Percentiles rank a stretch among this genome's conserved stretches.
Evolutionary conservation across 64 coral and sea anemone species (phyloP).

Genomic region (Porites australiensis): DNA sequence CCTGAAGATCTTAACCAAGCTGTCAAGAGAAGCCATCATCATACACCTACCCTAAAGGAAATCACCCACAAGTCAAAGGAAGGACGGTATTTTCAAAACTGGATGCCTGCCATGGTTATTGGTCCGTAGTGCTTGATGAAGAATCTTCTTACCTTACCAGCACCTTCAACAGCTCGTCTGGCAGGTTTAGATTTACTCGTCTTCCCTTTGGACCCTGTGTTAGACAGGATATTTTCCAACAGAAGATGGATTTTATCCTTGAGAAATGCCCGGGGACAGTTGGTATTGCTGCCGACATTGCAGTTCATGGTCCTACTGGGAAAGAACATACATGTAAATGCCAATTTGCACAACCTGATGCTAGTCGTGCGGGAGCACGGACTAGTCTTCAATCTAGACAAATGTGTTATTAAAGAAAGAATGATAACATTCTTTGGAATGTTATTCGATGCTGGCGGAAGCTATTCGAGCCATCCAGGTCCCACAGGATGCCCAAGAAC

Average conservation of each 20-base stretch:
- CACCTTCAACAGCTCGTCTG: slow-evolving; percentile 34
- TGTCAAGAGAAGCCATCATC: slow-evolving; percentile 14
- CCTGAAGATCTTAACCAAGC: slow-evolving; percentile 13
- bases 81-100: slow-evolving; percentile 47
- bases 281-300: slow-evolving; percentile 28
- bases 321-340: not conserved
- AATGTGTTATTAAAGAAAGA: not conserved
- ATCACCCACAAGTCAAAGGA: slow-evolving; percentile 13
- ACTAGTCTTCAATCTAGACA: slow-evolving; percentile 30
- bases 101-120: slow-evolving; percentile 48
- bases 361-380: not conserved
- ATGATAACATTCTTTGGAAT: slow-evolving; percentile 37
- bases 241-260: slow-evolving; percentile 41
- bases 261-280: slow-evolving; percentile 32
- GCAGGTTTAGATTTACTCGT: slow-evolving; percentile 33
- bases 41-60: slow-evolving; percentile 32
- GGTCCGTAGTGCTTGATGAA: slow-evolving; percentile 41
- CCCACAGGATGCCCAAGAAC: not conserved
- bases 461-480: not conserved
- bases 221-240: slow-evolving; percentile 50
- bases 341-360: slow-evolving; percentile 41
- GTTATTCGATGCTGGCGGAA: not conserved
- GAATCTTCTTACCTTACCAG: slow-evolving; percentile 22
- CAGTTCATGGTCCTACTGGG: slow-evolving; percentile 18
- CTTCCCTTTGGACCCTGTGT: slow-evolving; percentile 36